These are phyloP conservation scores for Halocynthia roretzi DNA, from an alignment of 23 tunicate genomes.

Conservation along the genomic window DNA sequence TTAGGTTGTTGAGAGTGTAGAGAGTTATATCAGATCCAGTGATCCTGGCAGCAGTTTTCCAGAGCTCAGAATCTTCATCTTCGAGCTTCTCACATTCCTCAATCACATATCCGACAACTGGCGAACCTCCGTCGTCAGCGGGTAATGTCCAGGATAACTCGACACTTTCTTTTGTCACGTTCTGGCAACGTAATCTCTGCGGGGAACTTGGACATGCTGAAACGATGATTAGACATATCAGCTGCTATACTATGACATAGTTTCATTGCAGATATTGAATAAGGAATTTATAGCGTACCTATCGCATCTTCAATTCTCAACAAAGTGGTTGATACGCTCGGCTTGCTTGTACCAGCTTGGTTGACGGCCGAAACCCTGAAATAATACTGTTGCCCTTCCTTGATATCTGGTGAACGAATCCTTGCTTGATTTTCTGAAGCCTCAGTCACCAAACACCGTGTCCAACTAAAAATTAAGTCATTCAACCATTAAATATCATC, in stretches of 20 bases:
- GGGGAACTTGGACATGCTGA: constrained; percentile 16
- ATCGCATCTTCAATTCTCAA: constrained; percentile 30
- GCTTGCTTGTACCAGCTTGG: constrained; percentile 18
- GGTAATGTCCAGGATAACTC: constrained; percentile 22
- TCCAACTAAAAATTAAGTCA: constrained; percentile 4
- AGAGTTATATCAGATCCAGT: constrained; percentile 6
- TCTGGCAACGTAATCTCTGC: constrained; percentile 5
- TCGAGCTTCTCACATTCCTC: constrained; percentile 28
- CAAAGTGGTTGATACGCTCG: constrained; percentile 20
- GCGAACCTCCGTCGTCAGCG: constrained; percentile 29
- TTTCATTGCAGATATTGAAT: neutral
- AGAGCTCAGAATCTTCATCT: neutral
- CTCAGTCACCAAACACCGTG: neutral
- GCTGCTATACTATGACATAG: neutral
- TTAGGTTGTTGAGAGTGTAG: constrained; percentile 5
- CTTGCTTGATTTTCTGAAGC: neutral
- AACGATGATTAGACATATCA: neutral
- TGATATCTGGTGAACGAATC: constrained; percentile 12
- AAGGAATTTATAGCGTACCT: neutral
- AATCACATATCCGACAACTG: constrained; percentile 26
- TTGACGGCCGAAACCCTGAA: constrained; percentile 26
- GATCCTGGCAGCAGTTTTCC: constrained; percentile 20
- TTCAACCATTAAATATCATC: neutral
- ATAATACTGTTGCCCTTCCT: constrained; percentile 21
- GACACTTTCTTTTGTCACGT: neutral